A percentile compares a stretch with the other conserved stretches of the same genome.
Evolutionary conservation across 2,888 invertebrate species (phyloP).

Genomic region (Pristionchus japonicus): DNA sequence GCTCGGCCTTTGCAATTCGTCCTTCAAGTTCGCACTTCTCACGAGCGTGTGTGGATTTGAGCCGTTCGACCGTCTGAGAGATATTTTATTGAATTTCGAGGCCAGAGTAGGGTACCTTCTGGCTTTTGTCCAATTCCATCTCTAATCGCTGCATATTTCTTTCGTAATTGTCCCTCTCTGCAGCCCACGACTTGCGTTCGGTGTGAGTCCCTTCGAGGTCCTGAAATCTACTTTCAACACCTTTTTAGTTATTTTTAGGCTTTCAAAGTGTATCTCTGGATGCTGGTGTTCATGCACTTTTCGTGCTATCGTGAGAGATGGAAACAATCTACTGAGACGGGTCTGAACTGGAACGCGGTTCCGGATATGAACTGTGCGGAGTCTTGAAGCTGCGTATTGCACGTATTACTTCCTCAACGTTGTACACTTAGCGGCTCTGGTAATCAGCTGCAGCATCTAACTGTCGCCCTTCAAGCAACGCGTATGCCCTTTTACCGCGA

Average conservation of each 20-base stretch:
- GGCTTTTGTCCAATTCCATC: background rate
- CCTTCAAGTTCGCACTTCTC: conserved; percentile 19
- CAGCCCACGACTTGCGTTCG: conserved; percentile 17
- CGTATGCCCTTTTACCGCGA: too few species aligned
- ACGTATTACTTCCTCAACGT: background rate
- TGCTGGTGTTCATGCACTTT: background rate
- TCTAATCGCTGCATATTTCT: background rate
- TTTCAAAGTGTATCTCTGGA: too few species aligned
- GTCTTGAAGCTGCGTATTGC: background rate
- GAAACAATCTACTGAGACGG: background rate
- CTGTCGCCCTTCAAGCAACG: too few species aligned
- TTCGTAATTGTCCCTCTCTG: background rate
- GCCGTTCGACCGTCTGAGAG: background rate
- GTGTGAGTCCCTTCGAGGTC: background rate
- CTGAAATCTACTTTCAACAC: conserved; percentile 8
- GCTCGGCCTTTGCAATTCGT: background rate
- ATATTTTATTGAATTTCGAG: too few species aligned
- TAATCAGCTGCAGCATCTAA: too few species aligned
- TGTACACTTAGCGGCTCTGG: background rate
- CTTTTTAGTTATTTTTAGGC: too few species aligned
- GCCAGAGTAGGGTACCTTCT: conserved; percentile 12
- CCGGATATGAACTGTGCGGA: background rate
- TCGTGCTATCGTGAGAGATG: background rate
- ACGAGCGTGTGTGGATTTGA: background rate
- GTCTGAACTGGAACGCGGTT: background rate